Conservation (phyloP, 37 sponge, comb jelly and placozoan species). For the Haliclona indistincta region DNA sequence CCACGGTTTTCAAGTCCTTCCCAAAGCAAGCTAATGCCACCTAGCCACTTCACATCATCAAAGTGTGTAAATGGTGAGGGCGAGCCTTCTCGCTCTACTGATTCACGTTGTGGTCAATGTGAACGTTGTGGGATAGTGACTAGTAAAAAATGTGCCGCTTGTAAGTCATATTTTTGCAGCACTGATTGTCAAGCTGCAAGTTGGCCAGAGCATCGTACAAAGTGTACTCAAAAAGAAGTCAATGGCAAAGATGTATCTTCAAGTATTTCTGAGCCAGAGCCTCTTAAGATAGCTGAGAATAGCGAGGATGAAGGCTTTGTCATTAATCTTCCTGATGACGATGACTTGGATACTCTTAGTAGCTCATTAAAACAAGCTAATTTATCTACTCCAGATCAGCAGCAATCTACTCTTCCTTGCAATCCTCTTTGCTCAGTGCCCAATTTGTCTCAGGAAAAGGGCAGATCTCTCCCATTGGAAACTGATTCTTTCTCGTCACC, state of each 20-base stretch:
- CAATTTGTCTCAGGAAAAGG: neutral
- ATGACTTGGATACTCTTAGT: slow-evolving; percentile 4
- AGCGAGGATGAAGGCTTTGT: slow-evolving; percentile 62
- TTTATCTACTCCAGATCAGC: neutral
- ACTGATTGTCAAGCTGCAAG: slow-evolving; percentile 48
- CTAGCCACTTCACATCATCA: no score
- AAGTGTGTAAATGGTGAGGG: no score
- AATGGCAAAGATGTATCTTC: neutral
- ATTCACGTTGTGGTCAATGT: no score
- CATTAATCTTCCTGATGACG: slow-evolving; percentile 1
- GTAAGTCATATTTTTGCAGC: slow-evolving; percentile 68
- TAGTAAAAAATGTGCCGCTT: slow-evolving; percentile 29
- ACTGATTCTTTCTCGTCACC: neutral
- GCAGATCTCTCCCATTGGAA: neutral
- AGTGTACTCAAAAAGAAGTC: no score
- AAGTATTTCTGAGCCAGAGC: slow-evolving; percentile 3
- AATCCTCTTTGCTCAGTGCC: slow-evolving; percentile 2
- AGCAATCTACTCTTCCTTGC: neutral
- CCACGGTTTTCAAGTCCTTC: no score
- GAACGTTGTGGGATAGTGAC: neutral
- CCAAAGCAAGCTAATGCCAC: no score
- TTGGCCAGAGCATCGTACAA: slow-evolving; percentile 54
- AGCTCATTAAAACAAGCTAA: no score
- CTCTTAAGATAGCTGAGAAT: slow-evolving; percentile 39
- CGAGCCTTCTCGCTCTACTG: no score